Base-by-base conservation (phyloP, 2,888 invertebrate genomes). In the Agrilus cyanescens region DNA sequence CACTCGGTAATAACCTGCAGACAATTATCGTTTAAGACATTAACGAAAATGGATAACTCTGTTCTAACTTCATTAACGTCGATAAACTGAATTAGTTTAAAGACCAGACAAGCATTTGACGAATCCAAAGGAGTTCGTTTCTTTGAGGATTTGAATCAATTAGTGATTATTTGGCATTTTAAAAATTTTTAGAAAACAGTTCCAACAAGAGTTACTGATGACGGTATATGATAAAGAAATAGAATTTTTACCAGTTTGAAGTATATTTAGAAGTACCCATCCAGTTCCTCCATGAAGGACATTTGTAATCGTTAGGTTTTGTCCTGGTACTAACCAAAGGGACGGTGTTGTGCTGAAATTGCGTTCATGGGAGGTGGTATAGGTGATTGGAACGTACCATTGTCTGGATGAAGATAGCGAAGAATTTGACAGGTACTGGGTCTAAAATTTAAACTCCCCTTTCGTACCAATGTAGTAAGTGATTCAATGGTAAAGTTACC, bases 1-100 rank as follows among this genome's bases (percentile, higher is more conserved):
- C 0, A 82, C 80, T 54, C 82, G 70, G 32, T 80, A 82, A 58
- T 69, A 82, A 47, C 79, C 82, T 78, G 48, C 38, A 68, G 65
- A 42, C 32, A 52, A 52, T 52, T 14, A 38, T 8, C 10, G 41
- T 33, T 41, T 25, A 25, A 8, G 8, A 25, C 4, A 25, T 25
- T 25, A 25, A 25, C 25, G 5, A 5, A 5, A 20, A 6, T 2
- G 20, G 3, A 20, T 20, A 20, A 20, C 5, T 20, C 20, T 7
- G 5, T 20, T 20, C 6, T 2, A 20, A 4, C 3, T 20, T 25
- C 4, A 25, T 3, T 10, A 25, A 2, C 10, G 10, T 10, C 25
- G 10, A 25, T 25, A 25, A 20, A 20, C 20, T 20, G 5, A 36
- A 18, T 5, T 5, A 35, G 12, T 35, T 35, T 35, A 35, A 35